phyloP scores from a whole-genome alignment of 2,888 invertebrate species.

The Tetranychus piercei region DNA sequence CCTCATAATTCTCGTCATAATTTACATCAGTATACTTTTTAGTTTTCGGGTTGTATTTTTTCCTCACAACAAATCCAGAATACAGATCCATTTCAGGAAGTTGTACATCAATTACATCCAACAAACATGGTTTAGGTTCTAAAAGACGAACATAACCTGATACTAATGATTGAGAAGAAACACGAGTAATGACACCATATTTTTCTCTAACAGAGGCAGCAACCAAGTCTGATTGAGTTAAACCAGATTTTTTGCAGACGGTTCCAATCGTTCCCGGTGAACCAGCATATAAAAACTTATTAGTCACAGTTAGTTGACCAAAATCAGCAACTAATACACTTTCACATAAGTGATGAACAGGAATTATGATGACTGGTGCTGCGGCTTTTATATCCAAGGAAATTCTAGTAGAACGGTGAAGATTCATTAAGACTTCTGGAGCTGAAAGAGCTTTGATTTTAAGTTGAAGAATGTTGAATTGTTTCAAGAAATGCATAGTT shows the following conservation, averaged over 20 bases:
- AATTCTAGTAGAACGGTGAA: slow-evolving; percentile 32
- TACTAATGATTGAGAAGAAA: not conserved
- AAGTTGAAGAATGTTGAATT: slow-evolving; percentile 45
- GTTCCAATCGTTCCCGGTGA: slow-evolving; percentile 25
- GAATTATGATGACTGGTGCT: slow-evolving; percentile 66
- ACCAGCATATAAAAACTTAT: slow-evolving; percentile 45
- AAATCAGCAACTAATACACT: slow-evolving; percentile 61
- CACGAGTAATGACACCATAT: slow-evolving; percentile 9
- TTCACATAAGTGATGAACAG: slow-evolving; percentile 58
- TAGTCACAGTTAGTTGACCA: slow-evolving; percentile 53
- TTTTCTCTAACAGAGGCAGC: not conserved
- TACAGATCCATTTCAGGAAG: slow-evolving; percentile 58
- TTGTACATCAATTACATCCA: slow-evolving; percentile 55
- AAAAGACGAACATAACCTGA: not conserved
- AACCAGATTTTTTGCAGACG: slow-evolving; percentile 12
- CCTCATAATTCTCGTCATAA: slow-evolving; percentile 20
- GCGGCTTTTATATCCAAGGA: slow-evolving; percentile 47
- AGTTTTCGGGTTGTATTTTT: not conserved
- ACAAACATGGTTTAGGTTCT: slow-evolving; percentile 36
- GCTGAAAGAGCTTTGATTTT: not conserved
- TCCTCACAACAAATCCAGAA: slow-evolving; percentile 37
- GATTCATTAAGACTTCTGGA: not conserved
- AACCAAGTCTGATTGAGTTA: slow-evolving; percentile 1
- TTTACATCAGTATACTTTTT: slow-evolving; percentile 7
- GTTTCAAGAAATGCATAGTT: slow-evolving; percentile 62